phyloP scores from a whole-genome alignment of 2,113 vertebrate genomes.

The Esox niger region DNA sequence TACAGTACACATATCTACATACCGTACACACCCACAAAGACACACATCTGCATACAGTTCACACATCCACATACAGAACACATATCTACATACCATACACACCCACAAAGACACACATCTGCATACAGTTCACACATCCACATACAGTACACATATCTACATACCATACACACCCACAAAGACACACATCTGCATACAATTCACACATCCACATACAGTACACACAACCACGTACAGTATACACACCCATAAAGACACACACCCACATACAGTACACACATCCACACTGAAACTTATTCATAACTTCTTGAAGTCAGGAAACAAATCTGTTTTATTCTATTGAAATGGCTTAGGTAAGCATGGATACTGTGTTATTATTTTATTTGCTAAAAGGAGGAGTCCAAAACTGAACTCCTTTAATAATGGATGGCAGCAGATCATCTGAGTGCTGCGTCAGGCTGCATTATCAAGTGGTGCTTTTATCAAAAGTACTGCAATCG shows the following conservation, averaged over 20 bases:
- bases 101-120: no score
- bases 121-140: no score
- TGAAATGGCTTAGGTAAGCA: slow-evolving; percentile 49
- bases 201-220: no score
- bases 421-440: slow-evolving; percentile 65
- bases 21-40: no score
- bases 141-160: no score
- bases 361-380: slow-evolving; percentile 75
- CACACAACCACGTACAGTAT: slow-evolving; percentile 7
- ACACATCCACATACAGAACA: no score
- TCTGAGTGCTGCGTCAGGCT: slow-evolving; percentile 55
- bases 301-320: slow-evolving; percentile 39
- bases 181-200: no score
- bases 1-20: no score
- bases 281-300: neutral
- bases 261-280: no score
- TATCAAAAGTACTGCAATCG: slow-evolving; percentile 68
- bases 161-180: no score
- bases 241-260: neutral
- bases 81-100: no score
- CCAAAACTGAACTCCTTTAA: slow-evolving; percentile 73
- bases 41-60: no score
- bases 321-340: slow-evolving; percentile 48
- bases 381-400: slow-evolving; percentile 72
- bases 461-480: slow-evolving; percentile 76